A percentile compares a stretch with the other conserved stretches of the same genome.
Conservation (phyloP, 2,797 vertebrate genomes). For the Aplochiton taeniatus region DNA sequence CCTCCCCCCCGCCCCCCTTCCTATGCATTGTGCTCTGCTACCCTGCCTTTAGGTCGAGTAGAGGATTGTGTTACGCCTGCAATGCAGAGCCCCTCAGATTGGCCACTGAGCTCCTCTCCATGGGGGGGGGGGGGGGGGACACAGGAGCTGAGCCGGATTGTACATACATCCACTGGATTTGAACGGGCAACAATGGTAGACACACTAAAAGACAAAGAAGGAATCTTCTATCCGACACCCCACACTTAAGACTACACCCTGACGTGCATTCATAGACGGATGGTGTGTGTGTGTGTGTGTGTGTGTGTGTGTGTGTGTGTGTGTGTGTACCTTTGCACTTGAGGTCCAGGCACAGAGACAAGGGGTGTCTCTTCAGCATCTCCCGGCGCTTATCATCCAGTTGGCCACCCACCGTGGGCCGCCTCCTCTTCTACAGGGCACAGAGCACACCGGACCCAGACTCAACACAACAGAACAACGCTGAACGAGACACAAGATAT, state of each 20-base stretch:
- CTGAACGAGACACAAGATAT: no score
- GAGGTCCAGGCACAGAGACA: constrained; percentile 87
- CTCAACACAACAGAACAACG: no score
- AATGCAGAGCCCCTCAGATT: constrained; percentile 67
- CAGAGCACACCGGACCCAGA: not conserved
- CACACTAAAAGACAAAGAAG: no score
- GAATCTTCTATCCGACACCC: no score
- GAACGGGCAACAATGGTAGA: no score
- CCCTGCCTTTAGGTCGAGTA: no score
- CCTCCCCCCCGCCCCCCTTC: not conserved
- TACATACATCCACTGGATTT: no score
- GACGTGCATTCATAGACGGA: not conserved
- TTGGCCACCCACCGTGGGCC: constrained; percentile 91
- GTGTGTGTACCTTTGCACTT: constrained; percentile 88
- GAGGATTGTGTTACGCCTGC: constrained; percentile 68
- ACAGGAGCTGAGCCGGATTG: no score
- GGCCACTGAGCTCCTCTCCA: not conserved
- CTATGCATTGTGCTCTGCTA: not conserved
- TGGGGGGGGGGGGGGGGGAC: no score
- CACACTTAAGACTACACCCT: no score
- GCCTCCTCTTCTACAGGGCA: constrained; percentile 85
- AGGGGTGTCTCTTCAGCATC: constrained; percentile 93
- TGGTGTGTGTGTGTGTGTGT: not conserved
- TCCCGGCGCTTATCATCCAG: constrained; percentile 95
- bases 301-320: constrained; percentile 6